A percentile compares a stretch with the other conserved stretches of the same genome.
Evolutionary conservation across 2,888 invertebrate genomes (phyloP).

Genomic region (Ochropacha duplaris): DNA sequence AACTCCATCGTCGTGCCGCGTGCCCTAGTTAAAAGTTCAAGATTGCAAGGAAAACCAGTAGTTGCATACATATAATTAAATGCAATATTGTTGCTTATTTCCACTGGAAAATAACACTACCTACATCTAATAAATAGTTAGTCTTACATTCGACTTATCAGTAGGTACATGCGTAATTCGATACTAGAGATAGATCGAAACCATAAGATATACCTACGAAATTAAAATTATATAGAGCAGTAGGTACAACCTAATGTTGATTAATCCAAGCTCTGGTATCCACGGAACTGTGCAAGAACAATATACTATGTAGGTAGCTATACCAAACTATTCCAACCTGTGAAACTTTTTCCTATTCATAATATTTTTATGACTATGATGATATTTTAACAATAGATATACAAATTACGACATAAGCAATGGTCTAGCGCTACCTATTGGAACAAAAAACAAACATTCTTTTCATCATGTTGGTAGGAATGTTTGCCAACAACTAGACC

Average conservation of each 20-base stretch:
- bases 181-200: background rate
- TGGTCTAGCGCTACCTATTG: background rate
- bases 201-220: too few species aligned
- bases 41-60: conserved; percentile 41
- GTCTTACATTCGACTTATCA: background rate
- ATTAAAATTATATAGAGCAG: too few species aligned
- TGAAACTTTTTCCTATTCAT: too few species aligned
- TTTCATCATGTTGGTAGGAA: too few species aligned
- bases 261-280: too few species aligned
- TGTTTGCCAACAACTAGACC: background rate
- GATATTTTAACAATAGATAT: background rate
- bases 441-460: background rate
- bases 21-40: conserved; percentile 31
- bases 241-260: too few species aligned
- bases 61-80: conserved; percentile 18
- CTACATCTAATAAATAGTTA: conserved; percentile 7
- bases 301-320: too few species aligned
- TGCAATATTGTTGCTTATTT: conserved; percentile 13
- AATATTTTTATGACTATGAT: too few species aligned
- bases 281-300: too few species aligned
- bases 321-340: too few species aligned
- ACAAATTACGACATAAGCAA: too few species aligned
- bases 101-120: conserved; percentile 30
- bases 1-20: conserved; percentile 10
- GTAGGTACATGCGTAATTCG: background rate